Percentiles rank a stretch among this genome's conserved stretches.
These are phyloP conservation scores for Brenthis daphne DNA, from an alignment of 2,888 invertebrate species.

Conservation along the genomic window DNA sequence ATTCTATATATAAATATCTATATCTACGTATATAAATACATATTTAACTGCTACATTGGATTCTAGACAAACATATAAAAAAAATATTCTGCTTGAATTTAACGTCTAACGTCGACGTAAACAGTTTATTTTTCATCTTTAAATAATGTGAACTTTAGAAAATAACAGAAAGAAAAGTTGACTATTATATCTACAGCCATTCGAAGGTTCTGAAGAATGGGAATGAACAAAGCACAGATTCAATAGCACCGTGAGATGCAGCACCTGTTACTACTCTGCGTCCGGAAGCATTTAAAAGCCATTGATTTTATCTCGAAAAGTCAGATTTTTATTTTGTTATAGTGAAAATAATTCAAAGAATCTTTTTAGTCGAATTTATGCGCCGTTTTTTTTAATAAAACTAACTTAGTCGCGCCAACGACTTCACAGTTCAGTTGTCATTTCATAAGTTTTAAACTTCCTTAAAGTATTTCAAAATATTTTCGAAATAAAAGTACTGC, in stretches of 20 bases:
- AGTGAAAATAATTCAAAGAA: background rate
- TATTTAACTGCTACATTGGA: background rate
- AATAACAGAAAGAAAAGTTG: slow-evolving; percentile 23
- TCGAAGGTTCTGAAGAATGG: slow-evolving; percentile 22
- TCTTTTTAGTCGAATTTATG: background rate
- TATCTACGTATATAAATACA: no score
- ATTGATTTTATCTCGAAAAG: slow-evolving; percentile 25
- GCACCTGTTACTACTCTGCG: slow-evolving; percentile 23
- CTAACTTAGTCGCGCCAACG: no score
- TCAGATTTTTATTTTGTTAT: slow-evolving; percentile 15
- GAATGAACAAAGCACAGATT: slow-evolving; percentile 25
- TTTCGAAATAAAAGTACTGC: no score
- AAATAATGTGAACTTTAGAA: slow-evolving; percentile 21
- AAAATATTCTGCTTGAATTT: background rate
- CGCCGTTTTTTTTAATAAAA: no score
- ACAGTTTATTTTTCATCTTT: slow-evolving; percentile 14
- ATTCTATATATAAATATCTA: no score
- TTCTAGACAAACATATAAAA: background rate
- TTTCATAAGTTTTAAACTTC: no score
- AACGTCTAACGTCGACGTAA: background rate
- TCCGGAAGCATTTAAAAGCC: slow-evolving; percentile 26
- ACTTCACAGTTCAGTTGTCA: no score
- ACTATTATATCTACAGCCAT: slow-evolving; percentile 29
- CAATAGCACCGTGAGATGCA: slow-evolving; percentile 31
- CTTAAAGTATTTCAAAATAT: no score